Conservation (phyloP, 2,113 vertebrate genomes). For the Lethenteron reissneri region DNA sequence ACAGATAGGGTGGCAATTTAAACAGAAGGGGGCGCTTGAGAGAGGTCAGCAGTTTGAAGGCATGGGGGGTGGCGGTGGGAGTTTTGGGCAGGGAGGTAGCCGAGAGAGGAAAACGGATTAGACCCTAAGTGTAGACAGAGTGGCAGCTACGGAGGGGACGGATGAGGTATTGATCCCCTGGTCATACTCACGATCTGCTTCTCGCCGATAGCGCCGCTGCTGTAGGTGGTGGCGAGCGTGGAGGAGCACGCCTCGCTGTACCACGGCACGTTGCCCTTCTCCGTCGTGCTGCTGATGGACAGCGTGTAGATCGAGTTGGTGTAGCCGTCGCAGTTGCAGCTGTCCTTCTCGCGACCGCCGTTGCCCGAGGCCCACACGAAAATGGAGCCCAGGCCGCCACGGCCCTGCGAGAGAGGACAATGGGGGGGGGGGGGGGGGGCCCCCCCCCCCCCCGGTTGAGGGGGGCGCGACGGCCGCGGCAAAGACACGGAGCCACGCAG, state of each 20-base stretch:
- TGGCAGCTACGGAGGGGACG: not conserved
- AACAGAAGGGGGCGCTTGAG: conserved; percentile 8
- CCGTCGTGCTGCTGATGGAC: conserved; percentile 93
- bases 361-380: conserved; percentile 97
- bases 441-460: too few species aligned
- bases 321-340: conserved; percentile 96
- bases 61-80: not conserved
- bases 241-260: conserved; percentile 98
- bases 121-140: too few species aligned
- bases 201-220: conserved; percentile 79
- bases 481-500: too few species aligned
- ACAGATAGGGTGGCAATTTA: not conserved
- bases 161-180: not conserved
- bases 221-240: conserved; percentile 87
- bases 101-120: too few species aligned
- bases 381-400: conserved; percentile 67
- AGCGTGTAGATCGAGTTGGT: conserved; percentile 98
- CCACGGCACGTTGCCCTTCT: conserved; percentile 79
- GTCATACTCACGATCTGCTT: conserved; percentile 70
- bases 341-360: conserved; percentile 75
- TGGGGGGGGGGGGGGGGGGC: too few species aligned
- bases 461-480: too few species aligned
- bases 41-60: fast-evolving
- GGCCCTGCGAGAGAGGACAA: conserved; percentile 30
- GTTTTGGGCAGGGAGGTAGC: conserved; percentile 1